phyloP scores from a whole-genome alignment of 2,797 vertebrate genomes.

The Vireo griseus region DNA sequence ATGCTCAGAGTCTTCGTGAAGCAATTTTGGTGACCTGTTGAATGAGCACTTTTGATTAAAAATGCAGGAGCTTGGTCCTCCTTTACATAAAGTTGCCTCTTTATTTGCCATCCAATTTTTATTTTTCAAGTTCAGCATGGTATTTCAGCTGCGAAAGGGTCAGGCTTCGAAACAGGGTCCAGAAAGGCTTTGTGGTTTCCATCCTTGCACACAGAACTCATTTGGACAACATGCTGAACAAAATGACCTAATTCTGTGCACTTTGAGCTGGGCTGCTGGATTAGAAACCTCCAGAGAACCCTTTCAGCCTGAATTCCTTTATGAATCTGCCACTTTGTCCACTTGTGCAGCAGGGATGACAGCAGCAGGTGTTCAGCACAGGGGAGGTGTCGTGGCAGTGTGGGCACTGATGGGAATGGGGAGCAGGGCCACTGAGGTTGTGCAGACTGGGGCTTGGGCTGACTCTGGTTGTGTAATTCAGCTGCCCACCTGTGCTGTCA shows the following conservation, averaged over 20 bases:
- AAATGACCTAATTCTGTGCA: neutral
- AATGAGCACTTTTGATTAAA: neutral
- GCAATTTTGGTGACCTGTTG: neutral
- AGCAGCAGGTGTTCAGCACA: neutral
- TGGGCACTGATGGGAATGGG: fast-evolving
- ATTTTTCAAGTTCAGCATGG: neutral
- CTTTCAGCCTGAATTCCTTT: neutral
- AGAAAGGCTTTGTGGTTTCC: neutral
- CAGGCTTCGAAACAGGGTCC: neutral
- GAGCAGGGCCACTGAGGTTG: neutral
- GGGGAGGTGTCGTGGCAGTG: fast-evolving
- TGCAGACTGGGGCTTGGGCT: neutral
- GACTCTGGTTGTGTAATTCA: neutral
- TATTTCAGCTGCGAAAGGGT: neutral
- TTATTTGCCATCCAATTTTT: neutral
- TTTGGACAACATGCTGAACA: neutral
- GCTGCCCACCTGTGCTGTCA: neutral
- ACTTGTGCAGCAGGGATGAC: neutral
- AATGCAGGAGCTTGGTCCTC: neutral
- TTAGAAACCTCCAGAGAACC: neutral
- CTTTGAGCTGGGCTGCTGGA: neutral
- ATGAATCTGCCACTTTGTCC: neutral
- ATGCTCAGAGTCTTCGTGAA: neutral
- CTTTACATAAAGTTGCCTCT: neutral
- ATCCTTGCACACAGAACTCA: neutral